Base-by-base conservation (phyloP, 2,113 vertebrate species). In the Camelus bactrianus region DNA sequence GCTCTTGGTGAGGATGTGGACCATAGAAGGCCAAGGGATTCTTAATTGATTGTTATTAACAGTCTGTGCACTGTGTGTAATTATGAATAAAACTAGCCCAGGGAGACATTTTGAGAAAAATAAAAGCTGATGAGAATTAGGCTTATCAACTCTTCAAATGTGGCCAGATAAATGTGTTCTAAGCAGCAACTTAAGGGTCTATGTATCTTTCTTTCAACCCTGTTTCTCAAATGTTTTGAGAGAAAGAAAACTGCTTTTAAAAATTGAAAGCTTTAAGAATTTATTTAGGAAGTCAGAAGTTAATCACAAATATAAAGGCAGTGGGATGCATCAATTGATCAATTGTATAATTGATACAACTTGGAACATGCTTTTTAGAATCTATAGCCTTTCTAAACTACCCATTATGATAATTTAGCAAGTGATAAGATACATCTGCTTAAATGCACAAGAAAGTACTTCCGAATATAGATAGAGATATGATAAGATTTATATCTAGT, bases 11-110 rank as follows among this genome's bases (percentile, higher is more conserved):
- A 93, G 62, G 20, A 92, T 73, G 28, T 72, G 54, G 15, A 92
- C 24, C 22, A 76, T 60, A 65, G 54, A 54, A 85, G 26, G 14
- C 52, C 69, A 89, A 62, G 13, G 6, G 46, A 88, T 24, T 52
- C 60, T 88, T 96, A 93, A 92, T 9, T 84, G 75, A 84, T 80
- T 76, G 38, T 94, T 88, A 84, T 60, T 81, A 95, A 90, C 46
- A 95, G 35, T 90, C 48, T 81, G 24, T 70, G 9, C 11, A 93
- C 56, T 88, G 38, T 81, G 28, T 76, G 2, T 73, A 97, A 83
- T 95, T 94, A 92, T 73, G 70, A 92, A 65, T 72, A 75, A 91
- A 89, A 62, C 28, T 72, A 24, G 54, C 38, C 13, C 26, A 85
- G 26, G 24, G 6, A 73, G 70, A 46, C 35, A 35, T 82, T 81